These are phyloP conservation scores for Lithophane ornitopus DNA, from an alignment of 2,888 invertebrate species.

Conservation along the genomic window DNA sequence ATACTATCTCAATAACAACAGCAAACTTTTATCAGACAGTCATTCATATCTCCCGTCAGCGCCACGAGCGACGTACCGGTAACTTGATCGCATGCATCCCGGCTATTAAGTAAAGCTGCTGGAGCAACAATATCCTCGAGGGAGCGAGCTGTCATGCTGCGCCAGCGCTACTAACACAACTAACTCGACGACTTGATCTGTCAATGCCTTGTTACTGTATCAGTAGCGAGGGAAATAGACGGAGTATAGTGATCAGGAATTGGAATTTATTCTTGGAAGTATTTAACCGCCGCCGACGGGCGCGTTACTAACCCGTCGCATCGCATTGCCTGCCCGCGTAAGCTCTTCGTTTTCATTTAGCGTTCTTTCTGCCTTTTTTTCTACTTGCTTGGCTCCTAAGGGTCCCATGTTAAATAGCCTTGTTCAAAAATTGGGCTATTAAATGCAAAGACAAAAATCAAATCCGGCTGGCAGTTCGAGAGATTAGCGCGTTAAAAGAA, in stretches of 20 bases:
- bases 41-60: not conserved
- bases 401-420: too few species aligned
- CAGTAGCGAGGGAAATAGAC: not conserved
- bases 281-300: too few species aligned
- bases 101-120: slow-evolving; percentile 28
- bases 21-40: not conserved
- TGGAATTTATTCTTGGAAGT: not conserved
- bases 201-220: slow-evolving; percentile 22
- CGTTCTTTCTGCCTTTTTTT: too few species aligned
- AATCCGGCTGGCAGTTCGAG: too few species aligned
- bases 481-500: too few species aligned
- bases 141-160: slow-evolving; percentile 19
- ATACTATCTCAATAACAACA: not conserved
- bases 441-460: too few species aligned
- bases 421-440: too few species aligned
- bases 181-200: slow-evolving; percentile 32
- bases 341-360: too few species aligned
- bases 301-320: too few species aligned
- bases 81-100: slow-evolving; percentile 27
- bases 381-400: too few species aligned
- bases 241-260: not conserved
- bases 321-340: too few species aligned
- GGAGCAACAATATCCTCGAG: slow-evolving; percentile 18
- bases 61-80: not conserved
- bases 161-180: slow-evolving; percentile 1